A percentile compares a stretch with the other conserved stretches of the same genome.
Conservation (phyloP, 2,113 vertebrate species). For the Tautogolabrus adspersus region DNA sequence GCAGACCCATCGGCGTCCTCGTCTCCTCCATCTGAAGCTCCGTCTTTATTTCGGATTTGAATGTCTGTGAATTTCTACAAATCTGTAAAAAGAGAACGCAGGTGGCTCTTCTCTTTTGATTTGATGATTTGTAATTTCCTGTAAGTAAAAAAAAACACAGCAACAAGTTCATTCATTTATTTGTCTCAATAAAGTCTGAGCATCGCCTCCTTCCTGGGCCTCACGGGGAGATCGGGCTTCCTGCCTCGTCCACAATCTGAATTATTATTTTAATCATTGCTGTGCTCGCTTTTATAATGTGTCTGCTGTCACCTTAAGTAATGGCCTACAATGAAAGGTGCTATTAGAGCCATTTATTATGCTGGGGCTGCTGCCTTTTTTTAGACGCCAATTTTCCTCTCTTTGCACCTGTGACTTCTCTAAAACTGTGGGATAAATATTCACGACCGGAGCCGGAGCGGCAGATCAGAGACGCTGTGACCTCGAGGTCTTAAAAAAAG, state of each 20-base stretch:
- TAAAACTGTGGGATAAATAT: conserved; percentile 1
- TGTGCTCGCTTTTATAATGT: neutral
- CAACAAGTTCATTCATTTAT: neutral
- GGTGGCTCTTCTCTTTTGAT: too few relatives aligned
- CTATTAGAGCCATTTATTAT: conserved; percentile 36
- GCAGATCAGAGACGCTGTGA: neutral
- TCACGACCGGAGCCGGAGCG: neutral
- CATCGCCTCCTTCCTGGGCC: neutral
- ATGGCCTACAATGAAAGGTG: conserved; percentile 16
- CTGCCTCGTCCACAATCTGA: conserved; percentile 8
- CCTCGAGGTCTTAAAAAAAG: neutral
- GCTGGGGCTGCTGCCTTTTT: neutral
- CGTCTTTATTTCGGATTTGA: too few relatives aligned
- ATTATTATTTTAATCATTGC: conserved; percentile 35
- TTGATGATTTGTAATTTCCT: too few relatives aligned
- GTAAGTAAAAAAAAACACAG: neutral
- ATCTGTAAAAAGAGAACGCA: too few relatives aligned
- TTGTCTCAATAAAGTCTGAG: neutral
- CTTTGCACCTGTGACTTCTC: conserved; percentile 16
- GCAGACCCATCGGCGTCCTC: neutral
- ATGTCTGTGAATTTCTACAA: too few relatives aligned
- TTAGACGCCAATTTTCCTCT: neutral
- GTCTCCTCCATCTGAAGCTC: neutral
- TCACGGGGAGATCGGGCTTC: neutral
- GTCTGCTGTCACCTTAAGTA: conserved; percentile 33